phyloP scores from a whole-genome alignment of 2,797 vertebrate genomes.

The Pagetopsis macropterus region DNA sequence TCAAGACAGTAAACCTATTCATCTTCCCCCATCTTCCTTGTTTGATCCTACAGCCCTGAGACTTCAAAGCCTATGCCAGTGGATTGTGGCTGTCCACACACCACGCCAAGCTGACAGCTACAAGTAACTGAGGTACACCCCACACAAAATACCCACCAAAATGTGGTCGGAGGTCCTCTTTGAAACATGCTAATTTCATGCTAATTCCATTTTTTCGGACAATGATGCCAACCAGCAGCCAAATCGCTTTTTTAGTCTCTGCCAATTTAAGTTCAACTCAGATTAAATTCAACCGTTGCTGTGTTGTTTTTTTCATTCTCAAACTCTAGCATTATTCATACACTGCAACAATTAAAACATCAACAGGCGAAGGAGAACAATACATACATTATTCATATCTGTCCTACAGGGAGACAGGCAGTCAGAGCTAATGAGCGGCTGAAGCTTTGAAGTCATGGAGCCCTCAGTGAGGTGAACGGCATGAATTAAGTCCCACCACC shows the following conservation, averaged over 20 bases:
- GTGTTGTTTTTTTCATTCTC: slow-evolving; percentile 19
- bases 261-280: slow-evolving; percentile 43
- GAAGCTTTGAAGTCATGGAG: slow-evolving; percentile 79
- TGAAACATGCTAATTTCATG: slow-evolving; percentile 57
- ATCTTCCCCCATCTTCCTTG: slow-evolving; percentile 54
- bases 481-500: slow-evolving; percentile 73
- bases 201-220: slow-evolving; percentile 37
- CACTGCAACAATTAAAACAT: slow-evolving; percentile 79
- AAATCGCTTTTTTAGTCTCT: slow-evolving; percentile 13
- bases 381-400: slow-evolving; percentile 78
- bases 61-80: slow-evolving; percentile 62
- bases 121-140: slow-evolving; percentile 12
- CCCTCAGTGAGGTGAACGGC: slow-evolving; percentile 67
- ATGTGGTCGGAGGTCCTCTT: slow-evolving; percentile 9
- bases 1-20: slow-evolving; percentile 47
- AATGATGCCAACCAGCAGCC: slow-evolving; percentile 33
- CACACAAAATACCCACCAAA: slow-evolving; percentile 25
- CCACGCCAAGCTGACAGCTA: slow-evolving; percentile 39
- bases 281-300: slow-evolving; percentile 43
- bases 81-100: slow-evolving; percentile 36
- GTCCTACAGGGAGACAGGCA: slow-evolving; percentile 69
- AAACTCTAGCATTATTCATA: slow-evolving; percentile 65
- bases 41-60: slow-evolving; percentile 63
- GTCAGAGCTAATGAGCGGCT: slow-evolving; percentile 76
- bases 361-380: slow-evolving; percentile 64